Base-by-base conservation (phyloP, 2,888 invertebrate species). In the Eueremaeus valkanovi region DNA sequence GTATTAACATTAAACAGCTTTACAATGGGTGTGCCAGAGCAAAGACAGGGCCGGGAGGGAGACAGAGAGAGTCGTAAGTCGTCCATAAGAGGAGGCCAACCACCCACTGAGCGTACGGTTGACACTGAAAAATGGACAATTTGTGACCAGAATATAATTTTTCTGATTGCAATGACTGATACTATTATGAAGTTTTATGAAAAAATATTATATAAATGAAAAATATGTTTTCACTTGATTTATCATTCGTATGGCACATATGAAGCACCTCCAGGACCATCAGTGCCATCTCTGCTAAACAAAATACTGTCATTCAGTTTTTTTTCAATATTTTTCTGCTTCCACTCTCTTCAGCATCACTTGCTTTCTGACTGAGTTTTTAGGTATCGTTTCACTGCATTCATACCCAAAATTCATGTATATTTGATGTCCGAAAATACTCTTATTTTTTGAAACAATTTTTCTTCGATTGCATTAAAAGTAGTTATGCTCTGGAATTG, bases 91-190 rank as follows among this genome's bases (percentile, higher is more conserved):
- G 55, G 55, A 55, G 63, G 63, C 63, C 63, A 63, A 63, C 63
- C 63, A 63, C 63, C 63, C 63, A 63, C 63, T 63, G 63, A 63
- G 63, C 31, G 33, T 33, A 13, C 16, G 33, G 63, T 63, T 63
- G 63, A 63, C 63, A 63, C 63, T 63, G 63, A 63, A 63, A 63
- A 63, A 63, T 63, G 63, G 63, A 63, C 63, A 63, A 33, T 21
- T 55, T 63, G 63, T 63, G 63, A 63, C 63, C 63, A 63, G 63
- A 63, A 63, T 63, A 63, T 33, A 33, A 63, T 63, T 63, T 33
- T 5, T 31, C 24, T 61, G 61, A 61, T 61, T 27, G 13, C 29
- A 61, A 51, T 36, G 36, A 36, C 11, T 63, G 63, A 63, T 63
- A 33, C 33, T 18, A 9, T 55, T 55, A 5, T 3, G 24, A 24